Conservation (phyloP, 1,140 invertebrate genomes). For the Pygmarrhopalites habei region DNA sequence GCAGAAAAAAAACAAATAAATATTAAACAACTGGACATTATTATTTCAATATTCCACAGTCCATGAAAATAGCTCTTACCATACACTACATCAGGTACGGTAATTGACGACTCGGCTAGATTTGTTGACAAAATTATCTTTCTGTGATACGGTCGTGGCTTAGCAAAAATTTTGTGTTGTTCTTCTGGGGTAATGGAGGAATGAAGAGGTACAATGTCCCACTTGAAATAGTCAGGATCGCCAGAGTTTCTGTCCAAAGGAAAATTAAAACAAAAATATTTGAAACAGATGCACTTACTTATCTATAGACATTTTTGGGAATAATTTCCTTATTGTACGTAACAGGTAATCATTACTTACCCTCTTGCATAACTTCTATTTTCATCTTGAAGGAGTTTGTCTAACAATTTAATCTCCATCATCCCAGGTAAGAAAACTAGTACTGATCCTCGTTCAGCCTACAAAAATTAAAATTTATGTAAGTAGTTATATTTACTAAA, state of each 20-base stretch:
- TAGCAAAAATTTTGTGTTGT: constrained; percentile 61
- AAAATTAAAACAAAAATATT: constrained; percentile 7
- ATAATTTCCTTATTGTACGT: constrained; percentile 48
- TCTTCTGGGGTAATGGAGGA: constrained; percentile 60
- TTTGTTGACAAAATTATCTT: constrained; percentile 93
- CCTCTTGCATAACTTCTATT: background rate
- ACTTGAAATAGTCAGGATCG: constrained; percentile 31
- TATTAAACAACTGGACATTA: too few relatives aligned
- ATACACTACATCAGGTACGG: constrained; percentile 85
- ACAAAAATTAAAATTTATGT: background rate
- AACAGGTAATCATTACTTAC: background rate
- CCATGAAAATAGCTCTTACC: constrained; percentile 43
- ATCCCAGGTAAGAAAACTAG: constrained; percentile 83
- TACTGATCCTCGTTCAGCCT: constrained; percentile 53
- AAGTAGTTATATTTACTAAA: background rate
- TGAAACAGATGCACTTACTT: constrained; percentile 45
- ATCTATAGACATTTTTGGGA: constrained; percentile 50
- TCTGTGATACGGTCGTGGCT: constrained; percentile 49
- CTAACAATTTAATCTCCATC: constrained; percentile 57
- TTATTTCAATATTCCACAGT: too few relatives aligned
- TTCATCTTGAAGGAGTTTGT: constrained; percentile 35
- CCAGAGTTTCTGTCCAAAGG: constrained; percentile 10
- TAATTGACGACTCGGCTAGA: constrained; percentile 95
- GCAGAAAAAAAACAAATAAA: constrained; percentile 39
- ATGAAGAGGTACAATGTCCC: constrained; percentile 57